Evolutionary conservation across 2,888 invertebrate genomes (phyloP).

Genomic region (Neuroscelio doddi): DNA sequence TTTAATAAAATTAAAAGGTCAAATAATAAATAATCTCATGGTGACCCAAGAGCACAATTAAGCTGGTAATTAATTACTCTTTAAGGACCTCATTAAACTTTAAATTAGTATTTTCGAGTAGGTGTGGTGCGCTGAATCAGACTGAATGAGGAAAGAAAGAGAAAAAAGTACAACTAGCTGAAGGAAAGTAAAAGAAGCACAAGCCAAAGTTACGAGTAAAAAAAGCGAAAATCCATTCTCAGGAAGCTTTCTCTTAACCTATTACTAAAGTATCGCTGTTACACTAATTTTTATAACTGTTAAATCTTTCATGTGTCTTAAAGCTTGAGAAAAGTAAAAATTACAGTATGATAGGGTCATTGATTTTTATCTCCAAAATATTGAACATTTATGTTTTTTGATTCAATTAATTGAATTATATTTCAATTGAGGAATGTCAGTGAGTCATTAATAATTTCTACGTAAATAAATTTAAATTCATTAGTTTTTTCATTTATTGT

Average conservation of each 20-base stretch:
- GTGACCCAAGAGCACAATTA: constrained; percentile 18
- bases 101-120: constrained; percentile 51
- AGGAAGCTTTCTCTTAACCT: background rate
- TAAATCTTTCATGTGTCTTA: no score
- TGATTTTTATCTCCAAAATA: no score
- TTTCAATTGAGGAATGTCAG: no score
- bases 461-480: no score
- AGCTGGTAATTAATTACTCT: constrained; percentile 50
- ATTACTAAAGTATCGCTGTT: constrained; percentile 8
- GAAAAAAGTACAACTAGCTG: constrained; percentile 7
- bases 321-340: no score
- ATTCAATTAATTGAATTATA: no score
- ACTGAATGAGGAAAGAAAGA: constrained; percentile 3
- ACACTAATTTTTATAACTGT: background rate
- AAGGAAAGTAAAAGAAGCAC: constrained; percentile 5
- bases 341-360: no score
- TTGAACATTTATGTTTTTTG: no score
- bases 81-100: constrained; percentile 53
- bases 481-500: no score
- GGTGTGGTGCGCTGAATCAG: background rate
- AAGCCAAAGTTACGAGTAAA: constrained; percentile 12
- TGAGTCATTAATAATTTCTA: no score
- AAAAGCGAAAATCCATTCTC: background rate
- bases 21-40: background rate
- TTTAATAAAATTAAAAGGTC: no score